A percentile compares a stretch with the other conserved stretches of the same genome.
Conservation (phyloP, 2,113 vertebrate species). For the Dolichotis patagonum region DNA sequence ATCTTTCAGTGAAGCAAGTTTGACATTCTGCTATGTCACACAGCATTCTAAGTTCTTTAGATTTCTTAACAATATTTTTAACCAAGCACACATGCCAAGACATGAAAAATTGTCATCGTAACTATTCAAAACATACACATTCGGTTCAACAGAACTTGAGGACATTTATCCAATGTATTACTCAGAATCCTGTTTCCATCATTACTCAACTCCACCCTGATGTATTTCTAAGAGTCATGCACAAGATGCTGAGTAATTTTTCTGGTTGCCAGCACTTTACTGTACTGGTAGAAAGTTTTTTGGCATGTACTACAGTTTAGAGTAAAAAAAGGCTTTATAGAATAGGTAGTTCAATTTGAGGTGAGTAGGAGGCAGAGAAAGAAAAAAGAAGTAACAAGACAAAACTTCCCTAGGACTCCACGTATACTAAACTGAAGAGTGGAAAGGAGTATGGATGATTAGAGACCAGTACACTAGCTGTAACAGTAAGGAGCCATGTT, state of each 20-base stretch:
- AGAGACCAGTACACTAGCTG: not conserved
- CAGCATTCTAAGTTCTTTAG: not conserved
- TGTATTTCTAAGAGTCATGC: not conserved
- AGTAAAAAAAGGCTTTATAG: not conserved
- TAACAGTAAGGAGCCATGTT: not conserved
- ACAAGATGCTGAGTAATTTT: slow-evolving; percentile 17
- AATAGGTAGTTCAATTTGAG: not conserved
- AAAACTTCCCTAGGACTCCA: not conserved
- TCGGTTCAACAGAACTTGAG: not conserved
- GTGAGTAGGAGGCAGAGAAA: not conserved
- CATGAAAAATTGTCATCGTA: not conserved
- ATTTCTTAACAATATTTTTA: not conserved
- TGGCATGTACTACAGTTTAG: not conserved
- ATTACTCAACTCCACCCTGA: not conserved
- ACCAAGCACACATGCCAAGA: not conserved
- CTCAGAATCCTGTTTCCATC: not conserved
- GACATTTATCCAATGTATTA: not conserved
- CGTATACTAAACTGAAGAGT: not conserved
- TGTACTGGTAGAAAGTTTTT: not conserved
- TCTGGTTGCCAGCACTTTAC: not conserved
- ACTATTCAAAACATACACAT: not conserved
- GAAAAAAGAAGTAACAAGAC: not conserved
- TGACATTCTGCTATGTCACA: not conserved
- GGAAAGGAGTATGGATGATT: not conserved
- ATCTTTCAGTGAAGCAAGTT: not conserved